These are phyloP conservation scores for Karalla daura DNA, from an alignment of 2,797 vertebrate species.

Conservation along the genomic window DNA sequence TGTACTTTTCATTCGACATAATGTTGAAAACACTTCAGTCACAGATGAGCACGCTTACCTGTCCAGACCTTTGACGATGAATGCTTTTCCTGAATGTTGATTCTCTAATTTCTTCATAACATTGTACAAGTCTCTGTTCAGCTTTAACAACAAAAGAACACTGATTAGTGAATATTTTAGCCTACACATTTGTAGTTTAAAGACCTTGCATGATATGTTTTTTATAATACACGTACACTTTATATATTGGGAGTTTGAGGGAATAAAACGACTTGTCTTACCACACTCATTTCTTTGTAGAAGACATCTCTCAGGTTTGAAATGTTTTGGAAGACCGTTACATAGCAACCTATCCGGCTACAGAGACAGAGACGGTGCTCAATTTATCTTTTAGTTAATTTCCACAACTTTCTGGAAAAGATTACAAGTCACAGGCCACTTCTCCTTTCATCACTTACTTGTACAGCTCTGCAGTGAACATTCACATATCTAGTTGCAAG, in stretches of 20 bases:
- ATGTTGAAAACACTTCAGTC: neutral
- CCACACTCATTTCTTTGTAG: constrained; percentile 97
- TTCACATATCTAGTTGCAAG: no score
- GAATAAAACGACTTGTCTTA: no score
- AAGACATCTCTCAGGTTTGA: constrained; percentile 95
- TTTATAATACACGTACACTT: neutral
- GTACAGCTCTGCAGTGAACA: no score
- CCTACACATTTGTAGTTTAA: neutral
- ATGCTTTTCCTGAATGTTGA: constrained; percentile 93
- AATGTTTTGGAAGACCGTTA: constrained; percentile 94
- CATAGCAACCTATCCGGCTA: constrained; percentile 94
- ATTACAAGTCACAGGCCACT: neutral
- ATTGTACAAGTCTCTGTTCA: constrained; percentile 92
- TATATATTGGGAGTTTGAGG: neutral
- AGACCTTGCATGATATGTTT: neutral
- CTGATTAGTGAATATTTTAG: no score
- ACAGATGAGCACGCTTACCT: constrained; percentile 78
- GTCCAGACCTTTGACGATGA: constrained; percentile 91
- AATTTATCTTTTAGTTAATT: constrained; percentile 3
- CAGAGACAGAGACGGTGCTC: constrained; percentile 25
- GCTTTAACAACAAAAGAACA: constrained; percentile 74
- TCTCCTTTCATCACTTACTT: no score
- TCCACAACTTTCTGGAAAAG: neutral
- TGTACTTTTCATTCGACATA: neutral
- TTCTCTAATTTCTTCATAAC: constrained; percentile 95